Base-by-base conservation (phyloP, 2,113 vertebrate genomes). In the Kobus ellipsiprymnus region DNA sequence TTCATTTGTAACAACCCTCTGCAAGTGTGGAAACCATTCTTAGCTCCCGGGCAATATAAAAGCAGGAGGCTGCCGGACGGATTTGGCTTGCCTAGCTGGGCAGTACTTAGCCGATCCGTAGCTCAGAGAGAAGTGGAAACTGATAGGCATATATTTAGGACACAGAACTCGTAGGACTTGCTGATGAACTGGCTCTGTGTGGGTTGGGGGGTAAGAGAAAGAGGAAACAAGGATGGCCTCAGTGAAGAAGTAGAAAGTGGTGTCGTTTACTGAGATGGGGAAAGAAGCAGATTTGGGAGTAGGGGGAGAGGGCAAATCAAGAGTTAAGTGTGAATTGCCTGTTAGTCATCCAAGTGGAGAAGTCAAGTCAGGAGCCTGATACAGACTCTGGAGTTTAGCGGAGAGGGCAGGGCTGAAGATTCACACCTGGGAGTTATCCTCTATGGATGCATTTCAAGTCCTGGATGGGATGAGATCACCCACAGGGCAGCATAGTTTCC, bases 151-250 rank as follows among this genome's bases (percentile, higher is more conserved):
- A 80, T 74, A 95, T 91, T 93, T 95, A 94, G 96, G 88, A 94
- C 91, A 81, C 36, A 84, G 89, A 87, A 91, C n/a, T 60, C 64
- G 67, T 55, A 62, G 27, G 90, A 77, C 78, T 80, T 88, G 57
- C 81, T 91, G 91, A 96, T 77, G 78, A 95, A 86, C 88, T 81
- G 77, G 59, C 60, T 62, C 33, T 80, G 27, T 87, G 33, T 55
- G 55, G 14, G 25, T 17, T 82, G 23, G 1, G 14, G 14, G 54
- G 29, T 71, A 40, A 94, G 55, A 74, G 44, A 89, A 96, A 96
- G 96, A 97, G 86, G 97, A 98, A 96, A 93, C 74, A 40, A 87
- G 33, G 57, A 97, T 74, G 48, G 93, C 57, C 57, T 93, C 94
- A 87, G 83, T 94, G 91, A 97, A 94, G 93, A 82, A 93, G 91